These are phyloP conservation scores for Rattus norvegicus DNA, from an alignment of 2,113 vertebrate species.

Conservation along the genomic window GRCr8 NC_086031.1:102100001-102100500, in stretches of 20 bases:
- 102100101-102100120: conserved; percentile 84
- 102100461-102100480: conserved; percentile 57
- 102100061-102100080: conserved; percentile 56
- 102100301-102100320: conserved; percentile 71
- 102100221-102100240: conserved; percentile 89
- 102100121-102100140: conserved; percentile 84
- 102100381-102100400: conserved; percentile 61
- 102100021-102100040: conserved; percentile 54
- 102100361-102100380: conserved; percentile 12
- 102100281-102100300: conserved; percentile 85
- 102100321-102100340: conserved; percentile 80
- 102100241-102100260: conserved; percentile 87
- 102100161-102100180: conserved; percentile 84
- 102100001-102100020: conserved; percentile 72
- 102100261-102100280: conserved; percentile 86
- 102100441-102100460: conserved; percentile 63
- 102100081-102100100: conserved; percentile 78
- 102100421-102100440: conserved; percentile 60
- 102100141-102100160: conserved; percentile 86
- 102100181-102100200: conserved; percentile 88
- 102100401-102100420: conserved; percentile 66
- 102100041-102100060: conserved; percentile 59
- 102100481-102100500: conserved; percentile 63
- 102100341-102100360: conserved; percentile 60
- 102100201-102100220: conserved; percentile 87